Evolutionary conservation across 2,888 invertebrate species (phyloP).

Genomic region (Chrysina gloriosa): DNA sequence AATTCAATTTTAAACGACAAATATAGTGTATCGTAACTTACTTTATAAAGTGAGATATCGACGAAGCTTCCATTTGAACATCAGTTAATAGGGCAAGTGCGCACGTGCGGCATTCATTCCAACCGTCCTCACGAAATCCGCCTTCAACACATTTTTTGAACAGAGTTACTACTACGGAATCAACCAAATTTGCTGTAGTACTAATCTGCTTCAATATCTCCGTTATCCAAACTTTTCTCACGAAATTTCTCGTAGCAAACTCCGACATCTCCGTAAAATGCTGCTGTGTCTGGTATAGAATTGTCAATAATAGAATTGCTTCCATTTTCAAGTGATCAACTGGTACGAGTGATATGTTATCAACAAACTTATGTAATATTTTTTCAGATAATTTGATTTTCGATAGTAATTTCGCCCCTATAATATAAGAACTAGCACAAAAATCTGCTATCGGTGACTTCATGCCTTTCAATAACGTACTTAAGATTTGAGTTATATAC

Average conservation of each 20-base stretch:
- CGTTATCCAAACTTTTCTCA: conserved; percentile 66
- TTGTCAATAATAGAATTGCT: conserved; percentile 73
- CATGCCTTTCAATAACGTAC: conserved; percentile 78
- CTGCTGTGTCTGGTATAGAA: conserved; percentile 77
- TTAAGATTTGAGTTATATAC: conserved; percentile 77
- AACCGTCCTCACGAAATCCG: conserved; percentile 67
- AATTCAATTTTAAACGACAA: neutral
- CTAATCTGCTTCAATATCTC: conserved; percentile 68
- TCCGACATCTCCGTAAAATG: conserved; percentile 66
- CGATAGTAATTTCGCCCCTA: conserved; percentile 76
- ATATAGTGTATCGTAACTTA: conserved; percentile 66
- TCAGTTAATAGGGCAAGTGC: conserved; percentile 71
- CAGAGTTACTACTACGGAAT: conserved; percentile 70
- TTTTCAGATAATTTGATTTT: conserved; percentile 71
- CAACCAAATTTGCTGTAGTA: conserved; percentile 68
- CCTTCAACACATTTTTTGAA: conserved; percentile 67
- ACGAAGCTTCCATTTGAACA: conserved; percentile 70
- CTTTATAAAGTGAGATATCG: conserved; percentile 71
- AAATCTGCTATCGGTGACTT: conserved; percentile 77
- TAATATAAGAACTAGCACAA: conserved; percentile 79
- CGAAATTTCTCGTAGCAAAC: conserved; percentile 67
- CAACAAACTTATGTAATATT: conserved; percentile 71
- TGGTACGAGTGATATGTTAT: conserved; percentile 69
- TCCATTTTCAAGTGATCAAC: conserved; percentile 71
- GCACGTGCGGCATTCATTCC: conserved; percentile 67